Percentiles rank a stretch among this genome's conserved stretches.
phyloP scores from a whole-genome alignment of 2,113 vertebrate species.

The Prochilodus magdalenae region DNA sequence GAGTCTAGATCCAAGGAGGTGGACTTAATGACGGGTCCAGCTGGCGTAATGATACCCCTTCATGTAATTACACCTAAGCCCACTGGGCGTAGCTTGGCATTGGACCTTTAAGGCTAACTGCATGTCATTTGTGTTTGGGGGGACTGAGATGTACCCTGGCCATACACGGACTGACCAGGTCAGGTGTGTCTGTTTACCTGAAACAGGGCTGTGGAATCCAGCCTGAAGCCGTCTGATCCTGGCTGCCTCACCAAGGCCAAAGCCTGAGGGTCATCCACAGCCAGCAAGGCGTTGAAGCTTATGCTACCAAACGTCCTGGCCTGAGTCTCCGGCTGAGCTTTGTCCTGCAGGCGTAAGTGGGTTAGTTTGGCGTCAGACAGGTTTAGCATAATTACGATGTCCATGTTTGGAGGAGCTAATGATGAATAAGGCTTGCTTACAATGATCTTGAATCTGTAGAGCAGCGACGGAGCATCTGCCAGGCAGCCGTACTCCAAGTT shows the following conservation, averaged over 20 bases:
- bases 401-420: neutral
- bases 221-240: constrained; percentile 92
- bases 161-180: too few species aligned
- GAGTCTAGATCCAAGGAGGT: too few species aligned
- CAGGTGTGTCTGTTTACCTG: too few species aligned
- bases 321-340: constrained; percentile 93
- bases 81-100: too few species aligned
- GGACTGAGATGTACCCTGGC: too few species aligned
- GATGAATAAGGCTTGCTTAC: too few species aligned
- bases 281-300: constrained; percentile 87
- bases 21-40: too few species aligned
- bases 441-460: constrained; percentile 93
- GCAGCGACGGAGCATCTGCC: constrained; percentile 89
- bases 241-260: constrained; percentile 86
- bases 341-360: constrained; percentile 78
- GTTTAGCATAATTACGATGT: neutral
- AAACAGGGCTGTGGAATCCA: constrained; percentile 91
- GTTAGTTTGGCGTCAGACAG: neutral
- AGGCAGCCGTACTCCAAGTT: constrained; percentile 92
- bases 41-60: too few species aligned
- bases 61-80: too few species aligned
- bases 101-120: too few species aligned
- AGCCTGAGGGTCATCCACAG: constrained; percentile 88
- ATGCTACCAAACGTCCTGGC: constrained; percentile 84
- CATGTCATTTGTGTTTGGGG: neutral